A percentile compares a stretch with the other conserved stretches of the same genome.
These are phyloP conservation scores for Protophormia terraenovae DNA, from an alignment of 2,888 invertebrate genomes.

Conservation along the genomic window DNA sequence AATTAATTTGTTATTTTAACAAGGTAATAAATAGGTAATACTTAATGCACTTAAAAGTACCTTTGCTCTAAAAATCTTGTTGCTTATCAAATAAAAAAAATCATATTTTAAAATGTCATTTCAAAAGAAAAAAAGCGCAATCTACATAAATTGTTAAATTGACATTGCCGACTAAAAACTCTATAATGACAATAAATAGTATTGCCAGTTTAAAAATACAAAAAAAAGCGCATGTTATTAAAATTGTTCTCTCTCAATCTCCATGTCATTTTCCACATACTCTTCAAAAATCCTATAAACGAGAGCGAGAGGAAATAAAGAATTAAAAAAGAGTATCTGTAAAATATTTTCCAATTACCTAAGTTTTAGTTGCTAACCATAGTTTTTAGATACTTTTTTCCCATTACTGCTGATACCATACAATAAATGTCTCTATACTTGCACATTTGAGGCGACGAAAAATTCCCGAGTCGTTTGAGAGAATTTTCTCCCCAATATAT, in stretches of 20 bases:
- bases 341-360: slow-evolving; percentile 35
- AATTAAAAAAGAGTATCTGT: slow-evolving; percentile 48
- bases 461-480: slow-evolving; percentile 8
- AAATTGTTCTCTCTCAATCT: not conserved
- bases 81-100: too few species aligned
- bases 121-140: not conserved
- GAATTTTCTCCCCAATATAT: not conserved
- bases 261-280: not conserved
- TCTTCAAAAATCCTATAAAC: not conserved
- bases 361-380: slow-evolving; percentile 65
- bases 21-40: too few species aligned
- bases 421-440: slow-evolving; percentile 46
- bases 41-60: too few species aligned
- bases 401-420: slow-evolving; percentile 35
- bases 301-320: not conserved
- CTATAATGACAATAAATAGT: not conserved
- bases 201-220: slow-evolving; percentile 45
- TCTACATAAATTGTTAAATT: not conserved
- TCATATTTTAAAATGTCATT: not conserved
- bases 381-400: slow-evolving; percentile 59
- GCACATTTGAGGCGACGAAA: not conserved
- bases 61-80: too few species aligned
- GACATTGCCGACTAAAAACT: not conserved
- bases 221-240: slow-evolving; percentile 53
- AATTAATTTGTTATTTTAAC: too few species aligned